Evolutionary conservation across 2,888 invertebrate genomes (phyloP).

Genomic region (Diplolepis rosae): DNA sequence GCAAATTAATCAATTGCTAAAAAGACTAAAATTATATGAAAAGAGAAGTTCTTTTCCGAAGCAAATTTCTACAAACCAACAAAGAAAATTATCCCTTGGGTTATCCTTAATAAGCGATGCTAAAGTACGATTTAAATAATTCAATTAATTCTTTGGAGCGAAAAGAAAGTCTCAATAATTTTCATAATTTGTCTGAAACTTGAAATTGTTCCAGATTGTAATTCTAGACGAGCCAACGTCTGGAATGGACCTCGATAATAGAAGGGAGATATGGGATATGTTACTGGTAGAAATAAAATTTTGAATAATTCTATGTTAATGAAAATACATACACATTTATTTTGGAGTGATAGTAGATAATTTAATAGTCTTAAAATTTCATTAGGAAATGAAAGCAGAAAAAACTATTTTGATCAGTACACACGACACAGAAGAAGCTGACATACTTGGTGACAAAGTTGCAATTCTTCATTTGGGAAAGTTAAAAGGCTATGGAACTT

Average conservation of each 20-base stretch:
- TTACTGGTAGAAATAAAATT: no score
- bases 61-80: slow-evolving; percentile 91
- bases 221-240: slow-evolving; percentile 91
- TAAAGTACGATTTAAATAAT: slow-evolving; percentile 65
- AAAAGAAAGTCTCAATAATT: neutral
- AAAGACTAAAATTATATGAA: slow-evolving; percentile 78
- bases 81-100: slow-evolving; percentile 87
- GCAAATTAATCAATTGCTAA: slow-evolving; percentile 76
- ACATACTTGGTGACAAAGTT: slow-evolving; percentile 91
- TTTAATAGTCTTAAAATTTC: no score
- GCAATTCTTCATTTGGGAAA: slow-evolving; percentile 87
- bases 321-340: no score
- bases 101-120: slow-evolving; percentile 88
- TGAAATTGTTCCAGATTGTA: slow-evolving; percentile 71
- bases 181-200: neutral
- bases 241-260: slow-evolving; percentile 92
- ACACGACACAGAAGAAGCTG: slow-evolving; percentile 97
- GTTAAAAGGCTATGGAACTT: slow-evolving; percentile 86
- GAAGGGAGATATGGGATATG: slow-evolving; percentile 91
- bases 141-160: no score
- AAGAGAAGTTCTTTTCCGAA: slow-evolving; percentile 78
- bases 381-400: slow-evolving; percentile 78
- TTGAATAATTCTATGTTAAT: slow-evolving; percentile 53
- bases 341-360: no score
- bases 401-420: slow-evolving; percentile 93